A percentile compares a stretch with the other conserved stretches of the same genome.
These are phyloP conservation scores for Hydrozoanthus tunicans DNA, from an alignment of 64 coral and sea anemone species.

Conservation along the genomic window DNA sequence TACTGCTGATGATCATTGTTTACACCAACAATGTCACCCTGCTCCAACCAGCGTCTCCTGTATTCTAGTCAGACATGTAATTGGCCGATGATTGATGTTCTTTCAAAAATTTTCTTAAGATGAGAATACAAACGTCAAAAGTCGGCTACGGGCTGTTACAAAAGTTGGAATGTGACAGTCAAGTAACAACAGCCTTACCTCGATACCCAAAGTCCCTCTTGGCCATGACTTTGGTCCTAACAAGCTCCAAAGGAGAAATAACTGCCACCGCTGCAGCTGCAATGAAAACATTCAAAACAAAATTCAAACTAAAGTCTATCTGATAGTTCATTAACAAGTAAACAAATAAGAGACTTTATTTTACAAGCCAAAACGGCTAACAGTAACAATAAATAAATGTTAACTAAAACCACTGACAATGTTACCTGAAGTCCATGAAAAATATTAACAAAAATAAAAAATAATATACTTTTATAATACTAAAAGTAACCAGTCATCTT, in stretches of 20 bases:
- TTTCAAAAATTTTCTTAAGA: too few species aligned
- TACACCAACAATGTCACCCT: too few species aligned
- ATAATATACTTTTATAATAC: neutral
- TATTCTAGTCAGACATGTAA: too few species aligned
- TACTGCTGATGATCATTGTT: too few species aligned
- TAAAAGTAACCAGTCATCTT: too few species aligned
- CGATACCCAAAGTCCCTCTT: constrained; percentile 79
- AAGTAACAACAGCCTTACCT: constrained; percentile 47
- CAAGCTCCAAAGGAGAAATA: constrained; percentile 96
- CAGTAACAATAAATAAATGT: neutral
- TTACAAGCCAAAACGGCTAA: neutral
- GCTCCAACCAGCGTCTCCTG: too few species aligned
- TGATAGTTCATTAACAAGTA: neutral
- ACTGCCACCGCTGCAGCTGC: constrained; percentile 76
- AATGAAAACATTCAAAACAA: neutral
- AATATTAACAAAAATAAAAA: neutral
- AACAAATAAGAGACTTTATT: too few species aligned
- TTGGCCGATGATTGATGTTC: too few species aligned
- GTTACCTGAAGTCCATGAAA: too few species aligned
- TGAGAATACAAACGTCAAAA: too few species aligned
- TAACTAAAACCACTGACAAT: neutral
- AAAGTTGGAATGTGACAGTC: too few species aligned
- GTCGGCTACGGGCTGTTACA: too few species aligned
- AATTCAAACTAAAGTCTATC: neutral
- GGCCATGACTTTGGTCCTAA: constrained; percentile 91